A percentile compares a stretch with the other conserved stretches of the same genome.
phyloP scores from a whole-genome alignment of 1,140 invertebrate species.

The Paraescarpia echinospica region DNA sequence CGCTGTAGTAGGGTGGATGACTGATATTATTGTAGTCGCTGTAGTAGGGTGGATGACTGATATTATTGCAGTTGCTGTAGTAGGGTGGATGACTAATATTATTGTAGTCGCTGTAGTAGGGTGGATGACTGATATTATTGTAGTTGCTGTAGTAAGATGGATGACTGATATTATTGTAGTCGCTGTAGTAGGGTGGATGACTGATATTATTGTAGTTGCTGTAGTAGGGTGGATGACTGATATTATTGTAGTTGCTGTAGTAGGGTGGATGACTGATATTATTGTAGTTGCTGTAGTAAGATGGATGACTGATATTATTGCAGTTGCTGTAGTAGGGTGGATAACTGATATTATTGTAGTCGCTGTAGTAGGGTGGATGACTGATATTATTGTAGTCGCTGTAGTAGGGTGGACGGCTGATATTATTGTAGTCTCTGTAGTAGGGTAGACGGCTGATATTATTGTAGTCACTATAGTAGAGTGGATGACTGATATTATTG shows the following conservation, averaged over 20 bases:
- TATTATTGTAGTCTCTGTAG: not conserved
- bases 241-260: no score
- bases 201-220: no score
- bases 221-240: no score
- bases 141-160: slow-evolving; percentile 6
- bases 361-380: no score
- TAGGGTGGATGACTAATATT: no score
- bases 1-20: not conserved
- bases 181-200: not conserved
- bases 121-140: not conserved
- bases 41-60: not conserved
- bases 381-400: no score
- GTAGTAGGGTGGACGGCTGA: no score
- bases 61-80: no score
- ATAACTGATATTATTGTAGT: no score
- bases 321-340: not conserved
- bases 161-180: not conserved
- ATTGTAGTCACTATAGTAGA: not conserved
- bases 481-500: not conserved
- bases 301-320: not conserved
- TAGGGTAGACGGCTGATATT: not conserved
- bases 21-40: not conserved
- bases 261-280: not conserved
- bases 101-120: no score
- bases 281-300: not conserved